phyloP scores from a whole-genome alignment of 2,797 vertebrate genomes.

The Siniperca scherzeri region DNA sequence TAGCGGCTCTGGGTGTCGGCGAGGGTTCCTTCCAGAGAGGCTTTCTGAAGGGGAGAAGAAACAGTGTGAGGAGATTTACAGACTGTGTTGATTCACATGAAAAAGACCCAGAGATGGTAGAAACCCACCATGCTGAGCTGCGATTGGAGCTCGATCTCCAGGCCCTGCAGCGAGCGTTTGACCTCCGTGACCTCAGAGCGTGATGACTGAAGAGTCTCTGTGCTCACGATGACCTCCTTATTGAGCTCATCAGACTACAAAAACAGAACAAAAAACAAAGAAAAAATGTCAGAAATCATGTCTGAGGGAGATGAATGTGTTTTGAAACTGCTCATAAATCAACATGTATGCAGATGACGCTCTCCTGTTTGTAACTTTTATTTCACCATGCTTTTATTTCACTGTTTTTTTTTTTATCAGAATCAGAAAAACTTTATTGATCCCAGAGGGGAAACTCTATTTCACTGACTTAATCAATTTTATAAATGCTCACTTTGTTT shows the following conservation, averaged over 20 bases:
- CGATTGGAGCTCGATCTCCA: conserved; percentile 91
- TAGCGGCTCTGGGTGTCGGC: conserved; percentile 81
- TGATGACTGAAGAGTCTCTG: conserved; percentile 64
- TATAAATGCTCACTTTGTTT: no score
- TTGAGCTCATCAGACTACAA: conserved; percentile 68
- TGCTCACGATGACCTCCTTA: conserved; percentile 65
- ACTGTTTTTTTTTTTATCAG: no score
- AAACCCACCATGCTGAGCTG: conserved; percentile 87
- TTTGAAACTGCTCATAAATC: background rate
- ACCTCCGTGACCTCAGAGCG: conserved; percentile 70
- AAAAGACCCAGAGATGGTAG: rapidly evolving
- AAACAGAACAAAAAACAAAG: background rate
- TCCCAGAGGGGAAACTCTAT: background rate
- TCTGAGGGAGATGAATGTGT: no score
- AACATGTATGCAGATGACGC: background rate
- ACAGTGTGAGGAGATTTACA: background rate
- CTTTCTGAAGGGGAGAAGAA: conserved; percentile 58
- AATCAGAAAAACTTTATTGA: no score
- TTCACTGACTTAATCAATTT: no score
- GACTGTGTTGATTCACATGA: rapidly evolving
- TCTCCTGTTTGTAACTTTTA: background rate
- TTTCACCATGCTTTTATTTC: background rate
- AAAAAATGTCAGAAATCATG: background rate
- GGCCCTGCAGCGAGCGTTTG: conserved; percentile 81
- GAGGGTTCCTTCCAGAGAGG: conserved; percentile 82